Evolutionary conservation across 2,797 vertebrate species (phyloP).

Genomic region (Micromesistius poutassou): DNA sequence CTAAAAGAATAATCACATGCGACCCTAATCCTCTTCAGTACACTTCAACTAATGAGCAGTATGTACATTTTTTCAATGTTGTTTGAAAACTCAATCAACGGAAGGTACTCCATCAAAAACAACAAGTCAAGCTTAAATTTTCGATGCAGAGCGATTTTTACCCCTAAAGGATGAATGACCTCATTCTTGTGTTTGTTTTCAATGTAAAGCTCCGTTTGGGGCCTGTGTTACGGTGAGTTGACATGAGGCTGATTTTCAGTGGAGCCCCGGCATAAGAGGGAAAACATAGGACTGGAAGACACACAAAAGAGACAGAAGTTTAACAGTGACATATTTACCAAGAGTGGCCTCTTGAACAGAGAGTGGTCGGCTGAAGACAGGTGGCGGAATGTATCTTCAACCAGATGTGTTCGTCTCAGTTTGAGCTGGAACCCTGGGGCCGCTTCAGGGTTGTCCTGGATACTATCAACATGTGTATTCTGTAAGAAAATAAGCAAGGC

Average conservation of each 20-base stretch:
- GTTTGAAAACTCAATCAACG: too few species aligned
- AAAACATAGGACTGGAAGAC: not conserved
- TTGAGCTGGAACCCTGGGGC: conserved; percentile 50
- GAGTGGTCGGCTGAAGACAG: conserved; percentile 43
- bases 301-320: not conserved
- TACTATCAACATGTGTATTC: fast-evolving
- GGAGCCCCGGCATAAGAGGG: not conserved
- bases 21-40: too few species aligned
- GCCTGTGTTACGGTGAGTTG: too few species aligned
- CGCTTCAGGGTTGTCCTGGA: fast-evolving
- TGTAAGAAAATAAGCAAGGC: not conserved
- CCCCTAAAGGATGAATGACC: too few species aligned
- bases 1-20: too few species aligned
- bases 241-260: too few species aligned
- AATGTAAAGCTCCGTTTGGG: too few species aligned
- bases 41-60: too few species aligned
- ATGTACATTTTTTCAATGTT: too few species aligned
- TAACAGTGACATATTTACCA: conserved; percentile 45
- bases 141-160: too few species aligned
- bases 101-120: too few species aligned
- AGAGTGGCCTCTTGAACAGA: conserved; percentile 50
- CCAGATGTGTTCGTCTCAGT: conserved; percentile 60
- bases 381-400: conserved; percentile 71
- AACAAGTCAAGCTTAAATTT: too few species aligned
- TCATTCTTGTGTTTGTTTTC: not conserved